Conservation (phyloP, 2,113 vertebrate genomes). For the Gavialis gangeticus region DNA sequence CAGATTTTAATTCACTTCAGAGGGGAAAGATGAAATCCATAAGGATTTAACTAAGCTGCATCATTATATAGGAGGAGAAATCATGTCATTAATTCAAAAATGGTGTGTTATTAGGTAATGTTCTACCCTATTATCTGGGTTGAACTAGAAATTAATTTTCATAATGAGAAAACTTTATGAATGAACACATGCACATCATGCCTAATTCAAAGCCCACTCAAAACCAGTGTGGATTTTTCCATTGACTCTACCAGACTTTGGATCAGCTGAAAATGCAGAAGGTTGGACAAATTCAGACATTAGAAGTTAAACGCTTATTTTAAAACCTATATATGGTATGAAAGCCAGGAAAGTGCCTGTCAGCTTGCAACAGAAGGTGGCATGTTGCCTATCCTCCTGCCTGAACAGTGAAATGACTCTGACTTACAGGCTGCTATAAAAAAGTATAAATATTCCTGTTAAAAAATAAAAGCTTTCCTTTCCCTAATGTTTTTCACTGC, state of each 20-base stretch:
- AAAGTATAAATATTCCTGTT: neutral
- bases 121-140: neutral
- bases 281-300: fast-evolving
- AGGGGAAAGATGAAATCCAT: neutral
- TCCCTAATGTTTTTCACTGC: conserved; percentile 19
- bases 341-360: neutral
- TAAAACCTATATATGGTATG: fast-evolving
- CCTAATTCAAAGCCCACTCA: neutral
- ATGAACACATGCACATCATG: neutral
- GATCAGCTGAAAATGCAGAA: neutral
- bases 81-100: neutral
- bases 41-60: neutral
- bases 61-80: neutral
- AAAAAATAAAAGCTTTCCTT: conserved; percentile 18
- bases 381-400: neutral
- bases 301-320: neutral
- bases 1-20: neutral
- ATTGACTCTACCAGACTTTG: neutral
- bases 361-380: neutral
- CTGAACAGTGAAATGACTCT: neutral
- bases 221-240: neutral
- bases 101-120: neutral
- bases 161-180: neutral
- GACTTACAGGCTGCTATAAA: conserved; percentile 13
- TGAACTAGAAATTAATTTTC: neutral